Percentiles rank a stretch among this genome's conserved stretches.
Conservation (phyloP, 2,888 invertebrate species). For the Tholera decimalis region DNA sequence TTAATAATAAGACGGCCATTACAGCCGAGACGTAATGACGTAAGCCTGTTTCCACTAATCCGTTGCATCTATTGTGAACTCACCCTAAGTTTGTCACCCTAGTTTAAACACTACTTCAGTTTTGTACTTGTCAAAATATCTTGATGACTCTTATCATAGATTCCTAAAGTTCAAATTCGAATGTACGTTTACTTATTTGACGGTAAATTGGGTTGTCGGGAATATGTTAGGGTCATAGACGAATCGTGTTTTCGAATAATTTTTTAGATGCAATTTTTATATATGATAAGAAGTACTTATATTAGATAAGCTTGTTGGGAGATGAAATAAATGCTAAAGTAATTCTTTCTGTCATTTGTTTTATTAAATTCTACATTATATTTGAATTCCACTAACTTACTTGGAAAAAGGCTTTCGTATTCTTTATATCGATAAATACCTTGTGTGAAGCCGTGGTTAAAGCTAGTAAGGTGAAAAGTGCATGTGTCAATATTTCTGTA, state of each 20-base stretch:
- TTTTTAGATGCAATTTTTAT: conserved; percentile 53
- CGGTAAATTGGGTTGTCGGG: conserved; percentile 11
- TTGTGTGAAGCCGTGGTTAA: too few relatives aligned
- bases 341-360: too few relatives aligned
- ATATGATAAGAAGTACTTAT: conserved; percentile 25
- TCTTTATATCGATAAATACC: too few relatives aligned
- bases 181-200: conserved; percentile 30
- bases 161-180: conserved; percentile 68
- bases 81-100: conserved; percentile 80
- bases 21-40: conserved; percentile 85
- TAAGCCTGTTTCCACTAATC: conserved; percentile 86
- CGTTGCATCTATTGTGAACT: conserved; percentile 79
- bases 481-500: too few relatives aligned
- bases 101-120: conserved; percentile 54
- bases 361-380: too few relatives aligned
- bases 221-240: conserved; percentile 67
- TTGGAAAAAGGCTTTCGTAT: too few relatives aligned
- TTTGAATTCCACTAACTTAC: too few relatives aligned
- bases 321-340: not conserved
- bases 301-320: not conserved
- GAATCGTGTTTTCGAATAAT: conserved; percentile 57
- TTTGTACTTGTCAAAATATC: conserved; percentile 33
- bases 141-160: conserved; percentile 19
- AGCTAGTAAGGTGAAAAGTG: too few relatives aligned
- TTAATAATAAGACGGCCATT: conserved; percentile 77